Percentiles rank a stretch among this genome's conserved stretches.
phyloP scores from a whole-genome alignment of 1,140 invertebrate species.

The Drosophila tropicalis region DNA sequence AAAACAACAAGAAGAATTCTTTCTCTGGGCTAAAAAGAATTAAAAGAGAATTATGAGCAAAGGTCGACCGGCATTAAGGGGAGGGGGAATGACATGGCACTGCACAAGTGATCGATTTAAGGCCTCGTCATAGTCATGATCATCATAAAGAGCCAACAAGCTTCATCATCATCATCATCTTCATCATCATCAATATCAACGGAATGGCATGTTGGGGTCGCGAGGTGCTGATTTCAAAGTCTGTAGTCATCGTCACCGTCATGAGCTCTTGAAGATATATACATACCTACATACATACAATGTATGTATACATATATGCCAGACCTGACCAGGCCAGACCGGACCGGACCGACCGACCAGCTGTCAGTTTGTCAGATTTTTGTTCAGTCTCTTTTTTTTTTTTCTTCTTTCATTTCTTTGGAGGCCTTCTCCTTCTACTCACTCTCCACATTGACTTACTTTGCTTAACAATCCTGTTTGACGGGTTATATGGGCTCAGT shows the following conservation, averaged over 20 bases:
- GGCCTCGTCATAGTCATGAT: conserved; percentile 50
- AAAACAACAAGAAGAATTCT: no score
- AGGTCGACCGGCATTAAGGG: conserved; percentile 45
- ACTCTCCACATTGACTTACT: conserved; percentile 63
- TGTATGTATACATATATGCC: conserved; percentile 8
- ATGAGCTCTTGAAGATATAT: conserved; percentile 36
- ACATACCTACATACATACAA: no score
- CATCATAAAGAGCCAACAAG: conserved; percentile 10
- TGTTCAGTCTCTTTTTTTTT: conserved; percentile 16
- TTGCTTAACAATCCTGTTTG: conserved; percentile 80
- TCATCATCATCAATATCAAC: conserved; percentile 34
- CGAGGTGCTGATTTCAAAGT: conserved; percentile 43
- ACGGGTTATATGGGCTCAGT: conserved; percentile 56
- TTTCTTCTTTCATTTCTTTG: conserved; percentile 15
- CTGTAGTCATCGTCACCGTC: conserved; percentile 25
- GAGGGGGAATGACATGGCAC: conserved; percentile 40
- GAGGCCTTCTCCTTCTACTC: conserved; percentile 41
- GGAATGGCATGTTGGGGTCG: conserved; percentile 38
- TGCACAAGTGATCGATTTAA: conserved; percentile 49
- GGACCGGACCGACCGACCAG: conserved; percentile 56
- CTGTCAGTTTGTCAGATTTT: conserved; percentile 54
- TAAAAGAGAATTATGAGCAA: conserved; percentile 38
- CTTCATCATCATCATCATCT: conserved; percentile 26
- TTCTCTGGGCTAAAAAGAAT: conserved; percentile 6
- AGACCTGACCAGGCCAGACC: conserved; percentile 63